These are phyloP conservation scores for Neogale vison DNA, from an alignment of 2,113 vertebrate genomes.

Conservation along the genomic window DNA sequence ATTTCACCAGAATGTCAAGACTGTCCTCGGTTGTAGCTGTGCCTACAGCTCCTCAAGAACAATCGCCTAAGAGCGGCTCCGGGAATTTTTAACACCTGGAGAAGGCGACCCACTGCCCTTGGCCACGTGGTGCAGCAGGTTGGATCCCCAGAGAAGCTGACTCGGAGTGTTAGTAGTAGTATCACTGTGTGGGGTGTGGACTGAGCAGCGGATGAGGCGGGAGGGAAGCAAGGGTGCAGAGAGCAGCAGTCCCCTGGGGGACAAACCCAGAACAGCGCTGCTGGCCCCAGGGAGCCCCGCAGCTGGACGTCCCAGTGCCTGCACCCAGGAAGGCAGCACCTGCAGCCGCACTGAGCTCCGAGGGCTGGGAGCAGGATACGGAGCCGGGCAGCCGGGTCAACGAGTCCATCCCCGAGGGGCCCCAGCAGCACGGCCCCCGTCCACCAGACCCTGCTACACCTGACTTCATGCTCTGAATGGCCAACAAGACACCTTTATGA, in stretches of 20 bases:
- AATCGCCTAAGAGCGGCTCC: not conserved
- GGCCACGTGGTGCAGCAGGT: accelerated
- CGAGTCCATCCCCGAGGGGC: not conserved
- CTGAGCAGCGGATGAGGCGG: not conserved
- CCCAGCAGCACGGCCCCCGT: accelerated
- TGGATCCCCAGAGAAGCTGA: not conserved
- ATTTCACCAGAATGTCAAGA: not conserved
- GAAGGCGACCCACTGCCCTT: not conserved
- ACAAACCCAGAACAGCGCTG: not conserved
- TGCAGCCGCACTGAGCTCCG: not conserved
- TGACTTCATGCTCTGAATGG: accelerated
- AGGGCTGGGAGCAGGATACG: not conserved
- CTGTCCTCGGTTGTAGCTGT: not conserved
- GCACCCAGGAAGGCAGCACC: not conserved
- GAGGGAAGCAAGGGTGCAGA: not conserved
- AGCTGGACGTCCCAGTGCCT: accelerated
- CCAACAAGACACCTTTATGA: not conserved
- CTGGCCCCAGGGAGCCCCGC: not conserved
- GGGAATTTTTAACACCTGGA: not conserved
- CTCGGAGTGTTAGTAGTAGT: not conserved
- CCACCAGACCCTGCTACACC: not conserved
- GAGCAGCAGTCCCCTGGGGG: too few species aligned
- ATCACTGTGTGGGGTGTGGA: too few species aligned
- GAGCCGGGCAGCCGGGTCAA: accelerated
- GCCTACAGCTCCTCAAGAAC: not conserved